A percentile compares a stretch with the other conserved stretches of the same genome.
phyloP scores from a whole-genome alignment of 2,113 vertebrate species.

The Meriones unguiculatus region DNA sequence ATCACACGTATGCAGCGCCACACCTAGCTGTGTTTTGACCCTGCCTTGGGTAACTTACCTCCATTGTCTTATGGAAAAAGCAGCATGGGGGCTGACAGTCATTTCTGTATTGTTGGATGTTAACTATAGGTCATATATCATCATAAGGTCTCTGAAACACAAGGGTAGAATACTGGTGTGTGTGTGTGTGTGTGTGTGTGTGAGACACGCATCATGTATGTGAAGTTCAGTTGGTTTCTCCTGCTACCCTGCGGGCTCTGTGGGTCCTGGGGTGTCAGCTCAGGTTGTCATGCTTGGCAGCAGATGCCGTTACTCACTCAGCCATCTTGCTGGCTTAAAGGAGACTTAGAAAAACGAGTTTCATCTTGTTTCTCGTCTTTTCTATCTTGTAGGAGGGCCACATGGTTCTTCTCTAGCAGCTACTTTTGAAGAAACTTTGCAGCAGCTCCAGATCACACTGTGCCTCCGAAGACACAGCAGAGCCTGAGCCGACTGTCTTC shows the following conservation, averaged over 20 bases:
- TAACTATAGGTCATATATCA: neutral
- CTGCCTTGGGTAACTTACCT: constrained; percentile 18
- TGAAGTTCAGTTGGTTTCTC: neutral
- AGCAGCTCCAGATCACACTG: neutral
- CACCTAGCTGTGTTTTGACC: neutral
- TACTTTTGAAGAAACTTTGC: neutral
- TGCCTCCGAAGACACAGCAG: neutral
- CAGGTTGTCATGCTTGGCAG: too few species aligned
- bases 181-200: neutral
- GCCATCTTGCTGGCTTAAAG: neutral
- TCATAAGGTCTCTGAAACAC: constrained; percentile 50
- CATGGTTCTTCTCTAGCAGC: neutral
- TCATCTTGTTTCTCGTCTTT: neutral
- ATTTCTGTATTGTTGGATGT: neutral
- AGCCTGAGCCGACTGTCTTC: neutral
- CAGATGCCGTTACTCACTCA: neutral
- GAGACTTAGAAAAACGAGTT: neutral
- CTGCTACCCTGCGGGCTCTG: neutral
- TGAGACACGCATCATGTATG: neutral
- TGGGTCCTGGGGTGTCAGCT: too few species aligned
- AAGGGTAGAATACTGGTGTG: constrained; percentile 34
- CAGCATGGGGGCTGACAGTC: neutral
- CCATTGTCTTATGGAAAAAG: constrained; percentile 30
- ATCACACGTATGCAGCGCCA: neutral
- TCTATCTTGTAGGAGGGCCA: constrained; percentile 25